phyloP scores from a whole-genome alignment of 2,797 vertebrate species.

The Gymnopithys bicolor region DNA sequence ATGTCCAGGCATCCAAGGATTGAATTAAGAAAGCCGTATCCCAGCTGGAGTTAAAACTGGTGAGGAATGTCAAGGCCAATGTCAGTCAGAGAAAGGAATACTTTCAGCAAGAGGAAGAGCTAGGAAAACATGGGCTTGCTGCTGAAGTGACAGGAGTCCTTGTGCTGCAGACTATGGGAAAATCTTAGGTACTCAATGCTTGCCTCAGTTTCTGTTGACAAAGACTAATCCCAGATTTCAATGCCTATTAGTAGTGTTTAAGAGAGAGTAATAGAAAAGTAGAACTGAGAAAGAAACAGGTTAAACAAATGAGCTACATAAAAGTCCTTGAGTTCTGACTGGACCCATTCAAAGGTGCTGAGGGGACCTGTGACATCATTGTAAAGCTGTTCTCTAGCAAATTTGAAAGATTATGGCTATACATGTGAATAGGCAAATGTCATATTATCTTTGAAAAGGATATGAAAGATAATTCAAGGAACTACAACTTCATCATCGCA shows the following conservation, averaged over 20 bases:
- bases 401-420: not conserved
- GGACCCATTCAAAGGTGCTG: not conserved
- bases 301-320: not conserved
- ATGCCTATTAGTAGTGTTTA: not conserved
- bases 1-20: not conserved
- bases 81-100: not conserved
- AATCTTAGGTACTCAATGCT: not conserved
- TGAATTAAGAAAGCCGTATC: conserved; percentile 12
- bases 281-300: not conserved
- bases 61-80: not conserved
- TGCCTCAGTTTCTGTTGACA: not conserved
- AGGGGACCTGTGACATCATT: not conserved
- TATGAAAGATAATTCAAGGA: not conserved
- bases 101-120: not conserved
- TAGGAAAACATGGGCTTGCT: accelerated
- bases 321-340: not conserved
- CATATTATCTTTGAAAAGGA: not conserved
- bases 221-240: not conserved
- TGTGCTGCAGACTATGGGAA: not conserved
- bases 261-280: not conserved
- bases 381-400: not conserved
- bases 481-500: not conserved
- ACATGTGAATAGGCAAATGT: not conserved
- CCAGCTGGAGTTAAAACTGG: not conserved
- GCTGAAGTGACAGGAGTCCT: not conserved